These are phyloP conservation scores for Proterorhinus semilunaris DNA, from an alignment of 2,113 vertebrate species.

Conservation along the genomic window DNA sequence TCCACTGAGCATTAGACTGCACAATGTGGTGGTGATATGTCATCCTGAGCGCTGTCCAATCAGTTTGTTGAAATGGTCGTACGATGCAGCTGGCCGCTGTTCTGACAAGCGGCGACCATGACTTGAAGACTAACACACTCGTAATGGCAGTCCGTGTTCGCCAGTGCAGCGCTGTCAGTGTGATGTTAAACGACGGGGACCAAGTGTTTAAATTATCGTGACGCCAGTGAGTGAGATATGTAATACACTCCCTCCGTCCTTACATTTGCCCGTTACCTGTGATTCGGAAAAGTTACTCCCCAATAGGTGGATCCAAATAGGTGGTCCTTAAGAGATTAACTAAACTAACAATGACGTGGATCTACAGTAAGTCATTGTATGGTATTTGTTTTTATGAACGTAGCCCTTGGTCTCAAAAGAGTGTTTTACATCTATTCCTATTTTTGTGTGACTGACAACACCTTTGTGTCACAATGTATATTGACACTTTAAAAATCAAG, in stretches of 20 bases:
- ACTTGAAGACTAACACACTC: background rate
- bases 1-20: background rate
- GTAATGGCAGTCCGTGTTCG: background rate
- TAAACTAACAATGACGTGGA: background rate
- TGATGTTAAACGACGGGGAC: background rate
- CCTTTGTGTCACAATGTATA: background rate
- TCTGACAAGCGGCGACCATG: background rate
- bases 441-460: conserved; percentile 45
- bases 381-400: background rate
- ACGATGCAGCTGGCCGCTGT: background rate
- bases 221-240: background rate
- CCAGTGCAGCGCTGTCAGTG: background rate
- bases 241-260: background rate
- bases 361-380: background rate
- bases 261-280: too few species aligned
- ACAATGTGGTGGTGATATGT: background rate
- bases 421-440: conserved; percentile 13
- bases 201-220: background rate
- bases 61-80: background rate
- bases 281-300: too few species aligned
- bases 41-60: background rate
- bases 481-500: background rate
- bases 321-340: background rate
- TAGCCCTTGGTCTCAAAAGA: background rate
- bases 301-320: too few species aligned